Evolutionary conservation across 2,113 vertebrate genomes (phyloP).

Genomic region (Lucifuga dentata): DNA sequence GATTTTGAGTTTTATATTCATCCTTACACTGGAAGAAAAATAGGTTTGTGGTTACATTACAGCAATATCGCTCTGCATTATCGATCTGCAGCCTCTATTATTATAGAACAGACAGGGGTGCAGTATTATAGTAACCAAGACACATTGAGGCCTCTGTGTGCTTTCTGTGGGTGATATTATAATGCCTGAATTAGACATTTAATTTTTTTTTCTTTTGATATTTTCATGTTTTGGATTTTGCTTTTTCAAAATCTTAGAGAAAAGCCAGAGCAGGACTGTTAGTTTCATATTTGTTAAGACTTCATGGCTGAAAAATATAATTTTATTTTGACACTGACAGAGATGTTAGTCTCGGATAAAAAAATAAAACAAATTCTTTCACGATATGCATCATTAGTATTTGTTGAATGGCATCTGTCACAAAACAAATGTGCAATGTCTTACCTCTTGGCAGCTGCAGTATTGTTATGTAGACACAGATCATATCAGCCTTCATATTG

Average conservation of each 20-base stretch:
- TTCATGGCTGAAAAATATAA: background rate
- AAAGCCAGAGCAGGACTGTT: background rate
- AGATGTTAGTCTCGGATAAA: background rate
- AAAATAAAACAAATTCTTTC: background rate
- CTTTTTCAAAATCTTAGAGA: background rate
- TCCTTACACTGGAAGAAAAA: constrained; percentile 17
- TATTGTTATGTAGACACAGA: constrained; percentile 1
- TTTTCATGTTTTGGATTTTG: background rate
- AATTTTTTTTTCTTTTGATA: background rate
- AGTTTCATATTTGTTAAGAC: background rate
- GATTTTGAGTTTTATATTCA: constrained; percentile 33
- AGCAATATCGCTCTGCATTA: constrained; percentile 47
- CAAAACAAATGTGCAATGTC: background rate
- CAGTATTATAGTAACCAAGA: constrained; percentile 42
- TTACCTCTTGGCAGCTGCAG: background rate
- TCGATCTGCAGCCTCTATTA: constrained; percentile 48
- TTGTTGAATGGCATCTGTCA: too few species aligned
- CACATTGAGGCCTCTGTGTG: constrained; percentile 15
- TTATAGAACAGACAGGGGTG: constrained; percentile 39
- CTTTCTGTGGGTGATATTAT: background rate
- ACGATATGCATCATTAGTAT: constrained; percentile 5
- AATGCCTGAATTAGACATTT: background rate
- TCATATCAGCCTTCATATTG: constrained; percentile 5
- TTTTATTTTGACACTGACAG: constrained; percentile 5
- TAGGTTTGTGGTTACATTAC: constrained; percentile 42